Percentiles rank a stretch among this genome's conserved stretches.
Conservation (phyloP, 2,888 invertebrate genomes). For the Hartigia nigra region DNA sequence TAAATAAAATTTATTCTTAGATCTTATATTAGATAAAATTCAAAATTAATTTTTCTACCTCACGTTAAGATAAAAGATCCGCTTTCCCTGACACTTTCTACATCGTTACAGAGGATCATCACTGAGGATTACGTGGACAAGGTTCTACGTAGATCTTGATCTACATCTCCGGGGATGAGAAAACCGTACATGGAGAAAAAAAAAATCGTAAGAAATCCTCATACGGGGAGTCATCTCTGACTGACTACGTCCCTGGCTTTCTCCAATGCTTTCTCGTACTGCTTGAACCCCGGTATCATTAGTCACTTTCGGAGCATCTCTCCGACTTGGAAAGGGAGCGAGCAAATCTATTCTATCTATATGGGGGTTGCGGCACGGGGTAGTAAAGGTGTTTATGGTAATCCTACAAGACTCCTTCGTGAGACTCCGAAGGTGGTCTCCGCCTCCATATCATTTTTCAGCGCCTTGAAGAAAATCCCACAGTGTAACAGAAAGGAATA, state of each 20-base stretch:
- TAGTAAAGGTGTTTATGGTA: conserved; percentile 56
- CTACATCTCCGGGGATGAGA: background rate
- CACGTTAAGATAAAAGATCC: background rate
- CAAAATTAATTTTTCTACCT: background rate
- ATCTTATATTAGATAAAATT: too few relatives aligned
- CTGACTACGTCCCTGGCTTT: conserved; percentile 38
- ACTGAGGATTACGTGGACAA: background rate
- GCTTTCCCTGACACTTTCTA: background rate
- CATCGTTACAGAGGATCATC: background rate
- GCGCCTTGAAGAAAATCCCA: conserved; percentile 4
- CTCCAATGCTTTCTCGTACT: conserved; percentile 39
- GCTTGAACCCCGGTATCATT: conserved; percentile 46
- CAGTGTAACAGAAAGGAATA: background rate
- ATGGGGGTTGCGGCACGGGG: conserved; percentile 37
- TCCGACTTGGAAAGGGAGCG: conserved; percentile 34
- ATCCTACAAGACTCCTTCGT: conserved; percentile 42
- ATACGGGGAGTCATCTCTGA: conserved; percentile 14
- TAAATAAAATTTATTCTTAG: background rate
- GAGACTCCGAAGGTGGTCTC: conserved; percentile 44
- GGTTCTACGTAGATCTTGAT: background rate
- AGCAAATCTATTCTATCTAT: conserved; percentile 49
- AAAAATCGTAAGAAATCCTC: conserved; percentile 23
- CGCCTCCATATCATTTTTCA: conserved; percentile 42
- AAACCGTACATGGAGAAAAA: conserved; percentile 3
- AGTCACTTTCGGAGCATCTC: conserved; percentile 52